These are phyloP conservation scores for Opisthograptis luteolata DNA, from an alignment of 2,888 invertebrate species.

Conservation along the genomic window DNA sequence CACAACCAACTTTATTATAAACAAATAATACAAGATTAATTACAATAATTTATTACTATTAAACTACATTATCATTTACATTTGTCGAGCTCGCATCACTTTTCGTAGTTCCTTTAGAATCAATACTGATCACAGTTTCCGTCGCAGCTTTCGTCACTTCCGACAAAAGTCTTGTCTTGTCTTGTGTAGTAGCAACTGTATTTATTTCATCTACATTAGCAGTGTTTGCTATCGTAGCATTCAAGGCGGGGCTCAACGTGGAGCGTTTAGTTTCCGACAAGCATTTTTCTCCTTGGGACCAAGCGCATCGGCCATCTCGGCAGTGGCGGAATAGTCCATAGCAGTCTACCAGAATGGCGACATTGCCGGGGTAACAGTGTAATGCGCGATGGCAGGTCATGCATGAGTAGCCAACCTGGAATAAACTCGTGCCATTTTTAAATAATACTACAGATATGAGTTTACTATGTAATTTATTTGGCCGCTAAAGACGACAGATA, in stretches of 20 bases:
- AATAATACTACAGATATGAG: too few species aligned
- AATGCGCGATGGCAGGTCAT: conserved; percentile 48
- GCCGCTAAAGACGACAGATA: too few species aligned
- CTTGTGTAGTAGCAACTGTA: background rate
- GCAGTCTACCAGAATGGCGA: conserved; percentile 51
- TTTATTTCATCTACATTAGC: background rate
- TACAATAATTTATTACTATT: background rate
- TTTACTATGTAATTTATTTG: too few species aligned
- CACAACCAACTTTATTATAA: too few species aligned
- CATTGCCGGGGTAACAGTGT: conserved; percentile 51
- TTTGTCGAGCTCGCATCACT: background rate
- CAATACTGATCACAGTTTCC: background rate
- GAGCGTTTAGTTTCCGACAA: conserved; percentile 30
- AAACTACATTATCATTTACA: conserved; percentile 7
- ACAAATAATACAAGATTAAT: conserved; percentile 1
- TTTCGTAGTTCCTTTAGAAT: background rate
- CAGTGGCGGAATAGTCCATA: conserved; percentile 49
- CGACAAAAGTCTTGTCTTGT: background rate
- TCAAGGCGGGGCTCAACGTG: conserved; percentile 6
- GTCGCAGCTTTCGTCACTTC: background rate
- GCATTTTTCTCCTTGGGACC: conserved; percentile 45
- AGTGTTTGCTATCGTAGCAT: conserved; percentile 1
- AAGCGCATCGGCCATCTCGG: conserved; percentile 52
- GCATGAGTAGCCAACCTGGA: conserved; percentile 54
- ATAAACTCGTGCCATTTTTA: conserved; percentile 5